Evolutionary conservation across 2,888 invertebrate genomes (phyloP).

Genomic region (Drosophila austrosaltans): DNA sequence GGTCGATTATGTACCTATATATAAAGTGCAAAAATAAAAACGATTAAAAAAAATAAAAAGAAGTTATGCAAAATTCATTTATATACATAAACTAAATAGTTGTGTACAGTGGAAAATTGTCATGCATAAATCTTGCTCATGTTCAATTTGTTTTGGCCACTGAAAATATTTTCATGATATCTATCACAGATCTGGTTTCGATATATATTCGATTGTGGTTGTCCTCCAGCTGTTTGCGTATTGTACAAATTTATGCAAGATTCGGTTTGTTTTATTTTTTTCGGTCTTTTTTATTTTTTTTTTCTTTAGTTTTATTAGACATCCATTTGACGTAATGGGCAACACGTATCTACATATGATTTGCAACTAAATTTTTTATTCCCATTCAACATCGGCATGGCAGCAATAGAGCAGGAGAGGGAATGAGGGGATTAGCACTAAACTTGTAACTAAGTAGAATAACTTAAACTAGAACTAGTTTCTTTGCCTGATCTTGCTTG

Average conservation of each 20-base stretch:
- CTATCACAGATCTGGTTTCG: conserved; percentile 34
- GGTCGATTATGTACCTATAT: not conserved
- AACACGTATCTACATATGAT: conserved; percentile 41
- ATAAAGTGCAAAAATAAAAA: conserved; percentile 27
- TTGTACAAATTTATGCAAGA: conserved; percentile 62
- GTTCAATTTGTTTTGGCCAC: conserved; percentile 14
- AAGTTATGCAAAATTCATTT: conserved; percentile 10
- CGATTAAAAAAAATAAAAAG: conserved; percentile 23
- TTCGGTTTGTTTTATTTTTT: conserved; percentile 51
- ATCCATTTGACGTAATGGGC: conserved; percentile 75
- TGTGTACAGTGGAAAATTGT: conserved; percentile 6
- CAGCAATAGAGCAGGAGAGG: not conserved
- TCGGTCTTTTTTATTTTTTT: conserved; percentile 20
- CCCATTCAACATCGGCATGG: conserved; percentile 2
- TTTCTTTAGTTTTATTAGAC: conserved; percentile 51
- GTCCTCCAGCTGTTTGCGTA: conserved; percentile 64
- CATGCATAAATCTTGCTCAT: conserved; percentile 68
- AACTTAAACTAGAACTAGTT: conserved; percentile 37
- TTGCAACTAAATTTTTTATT: conserved; percentile 45
- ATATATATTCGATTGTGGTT: conserved; percentile 67
- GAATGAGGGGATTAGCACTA: not conserved
- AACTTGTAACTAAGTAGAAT: conserved; percentile 31
- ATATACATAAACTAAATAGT: conserved; percentile 13
- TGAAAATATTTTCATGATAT: conserved; percentile 22
- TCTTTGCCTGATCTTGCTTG: not conserved